These are phyloP conservation scores for Spea hammondii DNA, from an alignment of 2,797 vertebrate genomes.

Conservation along the genomic window DNA sequence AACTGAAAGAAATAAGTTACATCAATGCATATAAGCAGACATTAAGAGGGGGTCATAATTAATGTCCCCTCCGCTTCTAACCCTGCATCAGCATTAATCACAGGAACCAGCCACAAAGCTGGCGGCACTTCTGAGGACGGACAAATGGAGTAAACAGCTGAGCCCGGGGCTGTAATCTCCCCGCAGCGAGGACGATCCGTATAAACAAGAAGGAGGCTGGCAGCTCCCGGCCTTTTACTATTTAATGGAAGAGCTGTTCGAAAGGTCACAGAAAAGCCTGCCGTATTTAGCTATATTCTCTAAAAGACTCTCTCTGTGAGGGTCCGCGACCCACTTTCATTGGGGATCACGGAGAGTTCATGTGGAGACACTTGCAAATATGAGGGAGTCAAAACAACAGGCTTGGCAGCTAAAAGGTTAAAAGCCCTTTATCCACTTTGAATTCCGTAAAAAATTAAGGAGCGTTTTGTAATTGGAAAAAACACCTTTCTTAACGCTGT, in stretches of 20 bases:
- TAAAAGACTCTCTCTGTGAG: not conserved
- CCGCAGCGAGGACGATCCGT: not conserved
- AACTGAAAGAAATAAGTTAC: no score
- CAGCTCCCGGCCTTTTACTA: not conserved
- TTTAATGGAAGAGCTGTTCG: slow-evolving; percentile 15
- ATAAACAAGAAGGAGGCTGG: slow-evolving; percentile 11
- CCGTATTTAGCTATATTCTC: slow-evolving; percentile 5
- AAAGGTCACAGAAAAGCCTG: slow-evolving; percentile 22
- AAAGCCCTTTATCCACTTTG: no score
- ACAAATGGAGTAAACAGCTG: not conserved
- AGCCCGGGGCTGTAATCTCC: not conserved
- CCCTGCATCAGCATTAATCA: slow-evolving; percentile 6
- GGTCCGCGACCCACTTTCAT: slow-evolving; percentile 6
- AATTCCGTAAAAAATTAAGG: no score
- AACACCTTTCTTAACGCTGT: no score
- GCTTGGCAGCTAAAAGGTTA: no score
- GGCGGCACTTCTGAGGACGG: slow-evolving; percentile 1
- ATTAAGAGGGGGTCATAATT: slow-evolving; percentile 8
- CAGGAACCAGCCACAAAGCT: not conserved
- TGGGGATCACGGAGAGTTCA: slow-evolving; percentile 7
- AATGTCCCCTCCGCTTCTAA: not conserved
- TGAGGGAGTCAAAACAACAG: no score
- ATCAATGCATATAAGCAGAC: not conserved
- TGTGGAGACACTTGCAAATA: slow-evolving; percentile 8
- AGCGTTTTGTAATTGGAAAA: no score